phyloP scores from a whole-genome alignment of 2,113 vertebrate genomes.

The Girardinichthys multiradiatus region DNA sequence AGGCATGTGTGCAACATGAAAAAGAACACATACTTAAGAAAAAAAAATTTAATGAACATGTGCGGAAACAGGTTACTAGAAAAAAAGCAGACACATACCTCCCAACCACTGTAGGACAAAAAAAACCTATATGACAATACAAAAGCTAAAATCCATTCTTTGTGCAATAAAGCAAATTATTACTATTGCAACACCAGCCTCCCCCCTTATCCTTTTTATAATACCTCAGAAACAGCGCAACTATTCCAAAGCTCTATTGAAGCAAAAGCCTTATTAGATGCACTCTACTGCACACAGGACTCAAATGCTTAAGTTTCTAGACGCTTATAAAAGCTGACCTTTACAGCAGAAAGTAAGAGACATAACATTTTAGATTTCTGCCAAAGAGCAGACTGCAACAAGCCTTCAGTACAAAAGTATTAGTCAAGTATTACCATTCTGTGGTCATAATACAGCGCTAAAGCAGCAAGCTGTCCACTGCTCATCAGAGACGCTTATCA shows the following conservation, averaged over 20 bases:
- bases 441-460: not conserved
- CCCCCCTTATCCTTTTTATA: conserved; percentile 1
- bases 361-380: not conserved
- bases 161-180: conserved; percentile 16
- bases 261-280: not conserved
- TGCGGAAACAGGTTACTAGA: not conserved
- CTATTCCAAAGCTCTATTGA: conserved; percentile 5
- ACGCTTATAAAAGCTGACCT: not conserved
- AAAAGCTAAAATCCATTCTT: not conserved
- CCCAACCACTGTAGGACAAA: conserved; percentile 2
- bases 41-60: not conserved
- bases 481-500: too few relatives aligned
- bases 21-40: conserved; percentile 15
- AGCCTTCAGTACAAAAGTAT: not conserved
- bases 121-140: not conserved
- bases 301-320: not conserved
- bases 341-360: not conserved
- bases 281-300: not conserved
- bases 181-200: conserved; percentile 9
- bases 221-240: not conserved
- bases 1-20: not conserved
- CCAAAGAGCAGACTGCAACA: not conserved
- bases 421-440: not conserved
- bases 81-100: conserved; percentile 5
- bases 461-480: not conserved